Conservation (phyloP, 2,113 vertebrate species). For the Abramis brama region DNA sequence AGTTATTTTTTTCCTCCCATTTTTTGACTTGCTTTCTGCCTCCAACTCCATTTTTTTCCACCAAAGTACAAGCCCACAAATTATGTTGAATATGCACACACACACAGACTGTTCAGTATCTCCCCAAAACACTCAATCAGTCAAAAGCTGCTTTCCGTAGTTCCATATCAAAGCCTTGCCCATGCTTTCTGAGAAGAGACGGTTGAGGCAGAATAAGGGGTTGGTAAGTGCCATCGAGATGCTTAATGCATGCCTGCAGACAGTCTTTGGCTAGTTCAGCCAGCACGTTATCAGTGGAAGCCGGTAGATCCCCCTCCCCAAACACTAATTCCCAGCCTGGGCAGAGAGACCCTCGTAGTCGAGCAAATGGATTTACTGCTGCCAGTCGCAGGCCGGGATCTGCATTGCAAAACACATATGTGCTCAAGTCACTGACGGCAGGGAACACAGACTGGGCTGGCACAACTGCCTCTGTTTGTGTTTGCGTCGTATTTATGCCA, state of each 20-base stretch:
- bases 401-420: slow-evolving; percentile 65
- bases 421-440: slow-evolving; percentile 57
- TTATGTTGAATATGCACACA: slow-evolving; percentile 26
- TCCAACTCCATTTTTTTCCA: neutral
- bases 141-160: slow-evolving; percentile 56
- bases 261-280: slow-evolving; percentile 65
- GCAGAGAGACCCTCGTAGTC: slow-evolving; percentile 51
- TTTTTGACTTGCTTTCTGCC: neutral
- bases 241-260: slow-evolving; percentile 67
- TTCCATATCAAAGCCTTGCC: slow-evolving; percentile 55
- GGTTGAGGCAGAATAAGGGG: slow-evolving; percentile 34
- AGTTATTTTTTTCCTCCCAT: neutral
- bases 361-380: slow-evolving; percentile 64
- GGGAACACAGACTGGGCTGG: slow-evolving; percentile 52
- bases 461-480: slow-evolving; percentile 34
- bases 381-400: slow-evolving; percentile 60
- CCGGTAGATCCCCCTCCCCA: slow-evolving; percentile 63
- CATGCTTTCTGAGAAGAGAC: slow-evolving; percentile 41
- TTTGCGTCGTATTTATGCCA: slow-evolving; percentile 18
- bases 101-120: slow-evolving; percentile 42
- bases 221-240: slow-evolving; percentile 48
- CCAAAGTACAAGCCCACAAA: slow-evolving; percentile 15
- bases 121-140: slow-evolving; percentile 49
- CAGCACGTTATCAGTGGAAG: slow-evolving; percentile 65
- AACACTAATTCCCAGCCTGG: slow-evolving; percentile 66